These are phyloP conservation scores for Platanista minor DNA, from an alignment of 2,113 vertebrate genomes.

Conservation along the genomic window DNA sequence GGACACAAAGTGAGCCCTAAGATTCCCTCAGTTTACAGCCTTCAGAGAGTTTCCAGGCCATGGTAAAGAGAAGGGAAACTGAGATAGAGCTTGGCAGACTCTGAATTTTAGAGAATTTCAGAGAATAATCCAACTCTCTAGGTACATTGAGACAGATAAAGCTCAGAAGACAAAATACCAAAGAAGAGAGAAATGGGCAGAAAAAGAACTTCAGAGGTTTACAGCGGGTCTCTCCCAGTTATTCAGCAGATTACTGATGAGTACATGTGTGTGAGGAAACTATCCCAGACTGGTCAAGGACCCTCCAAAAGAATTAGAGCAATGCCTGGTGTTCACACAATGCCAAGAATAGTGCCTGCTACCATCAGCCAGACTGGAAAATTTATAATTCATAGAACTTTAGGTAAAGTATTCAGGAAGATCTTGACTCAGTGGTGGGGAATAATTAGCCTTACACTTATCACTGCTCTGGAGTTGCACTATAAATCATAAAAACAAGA, in stretches of 20 bases:
- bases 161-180: background rate
- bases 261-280: background rate
- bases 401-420: background rate
- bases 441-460: background rate
- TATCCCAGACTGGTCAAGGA: background rate
- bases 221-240: background rate
- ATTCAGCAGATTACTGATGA: background rate
- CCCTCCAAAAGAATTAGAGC: background rate
- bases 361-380: background rate
- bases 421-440: background rate
- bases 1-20: background rate
- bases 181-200: background rate
- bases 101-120: background rate
- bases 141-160: background rate
- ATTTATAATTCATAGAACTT: background rate
- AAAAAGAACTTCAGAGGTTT: background rate
- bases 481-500: constrained; percentile 23
- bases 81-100: background rate
- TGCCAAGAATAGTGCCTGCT: background rate
- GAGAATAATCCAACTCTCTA: background rate
- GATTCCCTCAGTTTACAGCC: background rate
- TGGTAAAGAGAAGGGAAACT: background rate
- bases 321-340: background rate
- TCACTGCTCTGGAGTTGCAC: background rate
- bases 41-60: background rate